Conservation (phyloP, 2,113 vertebrate species). For the Hippopotamus amphibius region DNA sequence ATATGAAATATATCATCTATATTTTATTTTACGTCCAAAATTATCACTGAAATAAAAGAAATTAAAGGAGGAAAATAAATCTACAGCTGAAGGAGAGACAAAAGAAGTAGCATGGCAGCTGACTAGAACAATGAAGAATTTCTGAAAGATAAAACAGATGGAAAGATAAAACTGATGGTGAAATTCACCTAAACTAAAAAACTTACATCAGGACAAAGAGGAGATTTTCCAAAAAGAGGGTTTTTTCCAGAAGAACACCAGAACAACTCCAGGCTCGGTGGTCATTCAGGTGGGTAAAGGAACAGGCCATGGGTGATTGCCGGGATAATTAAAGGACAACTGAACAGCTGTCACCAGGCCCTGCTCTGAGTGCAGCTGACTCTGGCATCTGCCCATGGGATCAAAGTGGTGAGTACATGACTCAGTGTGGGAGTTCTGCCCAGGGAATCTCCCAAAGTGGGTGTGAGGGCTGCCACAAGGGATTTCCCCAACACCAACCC, state of each 20-base stretch:
- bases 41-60: constrained; percentile 31
- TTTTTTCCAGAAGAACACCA: background rate
- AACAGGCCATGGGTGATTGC: background rate
- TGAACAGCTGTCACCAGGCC: constrained; percentile 19
- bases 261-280: background rate
- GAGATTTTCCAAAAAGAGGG: background rate
- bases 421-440: constrained; percentile 24
- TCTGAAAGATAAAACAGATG: constrained; percentile 29
- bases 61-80: background rate
- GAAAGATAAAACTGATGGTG: background rate
- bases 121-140: background rate
- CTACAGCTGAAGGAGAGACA: background rate
- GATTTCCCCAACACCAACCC: background rate
- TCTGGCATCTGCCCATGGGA: constrained; percentile 10
- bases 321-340: constrained; percentile 25
- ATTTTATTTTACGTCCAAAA: constrained; percentile 41
- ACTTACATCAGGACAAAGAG: background rate
- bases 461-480: background rate
- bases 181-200: constrained; percentile 43
- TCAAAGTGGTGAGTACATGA: background rate
- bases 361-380: background rate
- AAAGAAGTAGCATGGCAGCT: background rate
- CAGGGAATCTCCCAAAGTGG: constrained; percentile 47
- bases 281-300: background rate
- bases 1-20: background rate